phyloP scores from a whole-genome alignment of 2,888 invertebrate species.

The Phortica okadai region DNA sequence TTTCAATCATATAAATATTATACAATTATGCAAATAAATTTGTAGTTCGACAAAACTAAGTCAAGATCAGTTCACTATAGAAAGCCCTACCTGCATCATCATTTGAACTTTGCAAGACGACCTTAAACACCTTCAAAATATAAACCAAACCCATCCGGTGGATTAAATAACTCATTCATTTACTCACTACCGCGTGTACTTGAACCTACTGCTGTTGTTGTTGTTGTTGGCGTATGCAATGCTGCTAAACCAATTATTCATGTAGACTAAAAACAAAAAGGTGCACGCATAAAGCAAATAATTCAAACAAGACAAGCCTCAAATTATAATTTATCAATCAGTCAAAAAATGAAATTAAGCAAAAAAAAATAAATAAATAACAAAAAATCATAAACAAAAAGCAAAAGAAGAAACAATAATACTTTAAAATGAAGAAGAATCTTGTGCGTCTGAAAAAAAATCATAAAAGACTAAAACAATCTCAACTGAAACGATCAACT shows the following conservation, averaged over 20 bases:
- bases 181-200: conserved; percentile 6
- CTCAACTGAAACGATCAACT: background rate
- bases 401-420: background rate
- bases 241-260: conserved; percentile 1
- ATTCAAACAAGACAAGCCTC: conserved; percentile 6
- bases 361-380: background rate
- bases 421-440: background rate
- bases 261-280: background rate
- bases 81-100: too few species aligned
- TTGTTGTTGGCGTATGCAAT: background rate
- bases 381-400: background rate
- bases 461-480: background rate
- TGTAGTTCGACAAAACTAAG: too few species aligned
- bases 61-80: too few species aligned
- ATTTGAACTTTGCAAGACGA: too few species aligned
- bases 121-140: background rate
- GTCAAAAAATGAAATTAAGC: background rate
- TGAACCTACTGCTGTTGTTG: background rate
- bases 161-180: background rate
- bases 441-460: background rate
- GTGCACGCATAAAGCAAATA: background rate
- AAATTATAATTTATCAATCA: conserved; percentile 19
- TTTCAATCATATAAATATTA: too few species aligned
- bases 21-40: too few species aligned
- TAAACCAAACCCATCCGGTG: background rate